Evolutionary conservation across 2,797 vertebrate genomes (phyloP).

Genomic region (Uromys caudimaculatus): DNA sequence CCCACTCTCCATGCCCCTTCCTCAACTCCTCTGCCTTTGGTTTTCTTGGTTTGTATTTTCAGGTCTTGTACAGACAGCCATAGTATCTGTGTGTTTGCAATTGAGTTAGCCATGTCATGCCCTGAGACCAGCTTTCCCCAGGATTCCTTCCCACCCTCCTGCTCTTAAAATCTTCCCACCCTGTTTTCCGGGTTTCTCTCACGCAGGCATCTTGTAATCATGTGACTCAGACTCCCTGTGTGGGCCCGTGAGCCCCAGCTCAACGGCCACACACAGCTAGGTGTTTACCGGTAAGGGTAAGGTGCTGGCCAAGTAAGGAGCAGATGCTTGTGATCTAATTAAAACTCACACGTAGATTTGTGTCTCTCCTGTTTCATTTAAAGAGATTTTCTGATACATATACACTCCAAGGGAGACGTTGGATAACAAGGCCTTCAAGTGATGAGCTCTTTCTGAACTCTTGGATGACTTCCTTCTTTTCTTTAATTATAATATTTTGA

Average conservation of each 20-base stretch:
- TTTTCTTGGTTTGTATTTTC: not conserved
- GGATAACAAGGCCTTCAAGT: not conserved
- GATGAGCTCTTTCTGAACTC: not conserved
- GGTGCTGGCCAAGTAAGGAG: not conserved
- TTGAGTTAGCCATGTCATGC: not conserved
- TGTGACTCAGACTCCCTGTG: not conserved
- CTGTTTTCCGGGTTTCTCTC: not conserved
- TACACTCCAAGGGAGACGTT: not conserved
- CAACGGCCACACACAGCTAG: not conserved
- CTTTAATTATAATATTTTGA: not conserved
- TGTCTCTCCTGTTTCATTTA: not conserved
- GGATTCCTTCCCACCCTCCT: not conserved
- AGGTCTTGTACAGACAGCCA: not conserved
- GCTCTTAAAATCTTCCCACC: not conserved
- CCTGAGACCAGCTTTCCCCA: not conserved
- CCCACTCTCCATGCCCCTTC: not conserved
- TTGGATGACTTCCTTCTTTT: not conserved
- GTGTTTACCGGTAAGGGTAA: not conserved
- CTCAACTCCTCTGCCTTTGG: not conserved
- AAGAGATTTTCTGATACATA: not conserved
- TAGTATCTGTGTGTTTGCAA: not conserved
- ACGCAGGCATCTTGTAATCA: not conserved
- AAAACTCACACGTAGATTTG: not conserved
- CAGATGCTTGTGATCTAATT: slow-evolving; percentile 21
- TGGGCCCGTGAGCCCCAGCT: not conserved